Evolutionary conservation across 2,888 invertebrate genomes (phyloP), one percentile per base, ranked within the genome.

Genomic region (Polia nebulosa): DNA sequence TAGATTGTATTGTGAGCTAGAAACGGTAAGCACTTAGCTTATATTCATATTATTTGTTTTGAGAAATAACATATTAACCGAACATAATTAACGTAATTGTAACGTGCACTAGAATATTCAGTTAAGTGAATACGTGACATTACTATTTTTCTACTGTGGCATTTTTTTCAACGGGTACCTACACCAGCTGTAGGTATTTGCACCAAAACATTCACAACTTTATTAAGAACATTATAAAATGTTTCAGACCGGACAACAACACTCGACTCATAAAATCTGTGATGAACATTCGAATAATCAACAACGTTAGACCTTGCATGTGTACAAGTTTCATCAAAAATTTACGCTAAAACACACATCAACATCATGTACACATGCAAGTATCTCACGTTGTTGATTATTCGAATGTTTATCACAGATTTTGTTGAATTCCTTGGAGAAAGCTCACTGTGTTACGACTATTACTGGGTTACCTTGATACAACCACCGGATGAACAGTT

Each of bases 1-100:
- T 57, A 34, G 5, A 36, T 76, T 34, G n/a, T 27, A 20, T 34
- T 47, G 32, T 49, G 22, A 8, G 32, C 20, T 32, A 20, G 44
- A 25, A 25, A 17, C n/a, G 11, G 13, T 22, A 13, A 15, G 13
- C 17, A 20, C 9, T 15, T 25, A 22, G 11, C 27, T 25, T 20
- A 27, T 17, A 25, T n/a, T 32, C 15, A 17, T 9, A 9, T 27
- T 27, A 9, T n/a, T 15, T 27, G 11, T 36, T 36, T 11, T 17
- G 29, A 45, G 22, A 39, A 13, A 20, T 58, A 39, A 20, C 7
- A 9, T 17, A n/a, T n/a, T n/a, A 15, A 22, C 15, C 3, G 17
- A 32, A 22, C 5, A 8, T 34, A 34, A 53, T 22, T 22, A 15
- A 2, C 15, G 20, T 22, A 15, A 49, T 27, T 27, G 9, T 27